A percentile compares a stretch with the other conserved stretches of the same genome.
Conservation (phyloP, 2,113 vertebrate genomes). For the Corythoichthys haematopterus region DNA sequence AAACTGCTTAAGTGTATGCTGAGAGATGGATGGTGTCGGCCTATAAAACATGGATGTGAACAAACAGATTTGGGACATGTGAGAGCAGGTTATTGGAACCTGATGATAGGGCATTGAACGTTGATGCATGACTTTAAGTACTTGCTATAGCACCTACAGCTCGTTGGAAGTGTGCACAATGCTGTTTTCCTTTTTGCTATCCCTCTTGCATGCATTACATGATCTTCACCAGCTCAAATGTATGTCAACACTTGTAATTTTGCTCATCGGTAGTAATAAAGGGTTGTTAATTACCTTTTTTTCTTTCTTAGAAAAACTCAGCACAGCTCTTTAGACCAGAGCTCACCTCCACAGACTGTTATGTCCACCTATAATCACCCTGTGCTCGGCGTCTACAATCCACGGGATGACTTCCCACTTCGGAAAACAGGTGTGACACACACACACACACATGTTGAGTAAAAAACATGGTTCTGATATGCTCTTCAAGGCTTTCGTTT, state of each 20-base stretch:
- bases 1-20: constrained; percentile 30
- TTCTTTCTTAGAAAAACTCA: constrained; percentile 81
- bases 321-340: constrained; percentile 94
- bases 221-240: background rate
- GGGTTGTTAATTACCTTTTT: background rate
- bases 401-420: constrained; percentile 93
- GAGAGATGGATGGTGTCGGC: constrained; percentile 23
- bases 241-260: background rate
- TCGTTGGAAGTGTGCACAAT: constrained; percentile 37
- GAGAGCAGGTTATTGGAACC: constrained; percentile 47
- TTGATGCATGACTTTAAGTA: constrained; percentile 28
- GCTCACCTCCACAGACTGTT: constrained; percentile 89
- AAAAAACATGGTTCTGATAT: too few species aligned
- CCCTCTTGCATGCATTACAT: background rate
- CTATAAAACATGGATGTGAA: constrained; percentile 28
- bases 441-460: background rate
- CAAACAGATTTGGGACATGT: constrained; percentile 10
- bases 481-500: too few species aligned
- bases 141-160: constrained; percentile 31
- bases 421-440: constrained; percentile 83
- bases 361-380: constrained; percentile 87
- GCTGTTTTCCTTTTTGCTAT: constrained; percentile 2
- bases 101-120: constrained; percentile 43
- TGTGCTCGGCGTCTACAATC: constrained; percentile 87
- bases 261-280: background rate